Evolutionary conservation across 2,797 vertebrate genomes (phyloP).

Genomic region (Semotilus atromaculatus): DNA sequence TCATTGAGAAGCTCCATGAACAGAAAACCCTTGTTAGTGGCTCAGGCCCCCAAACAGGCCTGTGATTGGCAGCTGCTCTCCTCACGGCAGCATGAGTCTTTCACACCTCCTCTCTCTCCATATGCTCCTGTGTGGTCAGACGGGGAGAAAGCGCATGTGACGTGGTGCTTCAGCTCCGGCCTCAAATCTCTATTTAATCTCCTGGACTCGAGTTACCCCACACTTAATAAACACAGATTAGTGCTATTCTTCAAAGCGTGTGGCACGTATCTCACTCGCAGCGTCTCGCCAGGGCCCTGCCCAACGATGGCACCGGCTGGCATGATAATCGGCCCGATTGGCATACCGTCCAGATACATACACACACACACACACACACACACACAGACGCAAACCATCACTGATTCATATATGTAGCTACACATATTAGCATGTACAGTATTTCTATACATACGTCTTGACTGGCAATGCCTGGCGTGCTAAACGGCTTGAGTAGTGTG

Average conservation of each 20-base stretch:
- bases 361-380: not conserved
- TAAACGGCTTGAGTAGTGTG: slow-evolving; percentile 81
- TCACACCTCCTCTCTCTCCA: slow-evolving; percentile 78
- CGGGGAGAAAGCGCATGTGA: slow-evolving; percentile 72
- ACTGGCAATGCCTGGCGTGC: slow-evolving; percentile 76
- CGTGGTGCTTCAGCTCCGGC: slow-evolving; percentile 75
- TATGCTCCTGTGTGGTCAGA: slow-evolving; percentile 75
- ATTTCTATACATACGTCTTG: slow-evolving; percentile 13
- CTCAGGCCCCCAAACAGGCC: slow-evolving; percentile 67
- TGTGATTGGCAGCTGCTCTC: slow-evolving; percentile 69
- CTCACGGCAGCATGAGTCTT: slow-evolving; percentile 67
- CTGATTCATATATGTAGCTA: not conserved
- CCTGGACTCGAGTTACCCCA: slow-evolving; percentile 89
- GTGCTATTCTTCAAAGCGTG: slow-evolving; percentile 87
- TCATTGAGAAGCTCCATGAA: slow-evolving; percentile 65
- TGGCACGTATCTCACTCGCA: slow-evolving; percentile 86
- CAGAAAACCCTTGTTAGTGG: slow-evolving; percentile 71
- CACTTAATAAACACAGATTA: slow-evolving; percentile 96
- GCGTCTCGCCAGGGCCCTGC: slow-evolving; percentile 75
- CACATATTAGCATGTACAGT: not conserved
- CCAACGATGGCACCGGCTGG: slow-evolving; percentile 65
- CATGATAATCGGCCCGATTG: slow-evolving; percentile 81
- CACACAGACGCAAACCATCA: not conserved
- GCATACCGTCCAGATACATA: slow-evolving; percentile 8
- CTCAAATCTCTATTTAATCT: slow-evolving; percentile 96